Percentiles rank a stretch among this genome's conserved stretches.
These are phyloP conservation scores for Diaprepes abbreviatus DNA, from an alignment of 2,888 invertebrate species.

Conservation along the genomic window DNA sequence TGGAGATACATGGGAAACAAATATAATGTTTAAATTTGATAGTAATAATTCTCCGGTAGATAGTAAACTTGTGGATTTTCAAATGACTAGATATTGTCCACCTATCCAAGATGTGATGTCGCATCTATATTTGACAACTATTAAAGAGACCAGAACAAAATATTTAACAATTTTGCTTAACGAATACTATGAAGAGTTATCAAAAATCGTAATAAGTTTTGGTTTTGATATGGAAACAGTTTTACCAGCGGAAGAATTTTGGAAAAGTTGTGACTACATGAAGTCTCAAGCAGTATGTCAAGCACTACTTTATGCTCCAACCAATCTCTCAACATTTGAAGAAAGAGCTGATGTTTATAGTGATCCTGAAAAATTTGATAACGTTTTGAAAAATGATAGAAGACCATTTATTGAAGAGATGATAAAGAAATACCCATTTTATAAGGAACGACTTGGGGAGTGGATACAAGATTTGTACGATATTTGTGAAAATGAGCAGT, in stretches of 20 bases:
- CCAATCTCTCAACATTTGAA: constrained; percentile 52
- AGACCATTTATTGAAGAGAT: constrained; percentile 8
- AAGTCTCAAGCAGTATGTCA: constrained; percentile 59
- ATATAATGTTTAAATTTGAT: constrained; percentile 62
- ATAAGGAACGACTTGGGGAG: constrained; percentile 4
- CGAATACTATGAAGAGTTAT: background rate
- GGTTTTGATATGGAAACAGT: constrained; percentile 54
- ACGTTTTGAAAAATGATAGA: constrained; percentile 57
- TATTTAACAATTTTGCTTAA: background rate
- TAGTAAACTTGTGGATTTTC: constrained; percentile 65
- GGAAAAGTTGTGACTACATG: constrained; percentile 60
- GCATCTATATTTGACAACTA: constrained; percentile 59
- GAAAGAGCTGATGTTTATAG: constrained; percentile 53
- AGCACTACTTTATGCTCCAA: constrained; percentile 59
- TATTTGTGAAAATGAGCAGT: constrained; percentile 17
- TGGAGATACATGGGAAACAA: constrained; percentile 76
- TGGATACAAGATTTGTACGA: constrained; percentile 18
- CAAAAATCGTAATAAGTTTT: constrained; percentile 17
- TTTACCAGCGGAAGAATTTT: constrained; percentile 57
- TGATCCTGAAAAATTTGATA: constrained; percentile 52
- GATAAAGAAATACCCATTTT: constrained; percentile 14
- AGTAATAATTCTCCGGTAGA: constrained; percentile 52
- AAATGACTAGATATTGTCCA: constrained; percentile 71
- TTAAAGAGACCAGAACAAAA: constrained; percentile 54
- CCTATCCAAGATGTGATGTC: constrained; percentile 75